phyloP scores from a whole-genome alignment of 2,113 vertebrate species.

The Zosterops borbonicus region DNA sequence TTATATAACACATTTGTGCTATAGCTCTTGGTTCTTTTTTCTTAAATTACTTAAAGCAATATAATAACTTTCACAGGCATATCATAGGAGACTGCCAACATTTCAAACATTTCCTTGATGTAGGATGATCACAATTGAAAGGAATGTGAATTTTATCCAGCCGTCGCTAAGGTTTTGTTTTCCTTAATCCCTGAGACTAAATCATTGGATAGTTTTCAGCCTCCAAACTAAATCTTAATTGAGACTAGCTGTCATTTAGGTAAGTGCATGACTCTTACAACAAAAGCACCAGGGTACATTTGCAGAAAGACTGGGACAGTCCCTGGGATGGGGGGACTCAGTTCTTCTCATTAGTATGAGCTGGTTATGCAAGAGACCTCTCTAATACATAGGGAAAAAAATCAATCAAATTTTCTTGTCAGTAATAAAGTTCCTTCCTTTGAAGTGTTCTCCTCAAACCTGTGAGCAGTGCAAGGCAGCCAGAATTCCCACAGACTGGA shows the following conservation, averaged over 20 bases:
- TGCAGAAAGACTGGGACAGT: background rate
- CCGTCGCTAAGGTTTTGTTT: slow-evolving; percentile 56
- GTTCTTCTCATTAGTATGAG: background rate
- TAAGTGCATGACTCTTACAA: background rate
- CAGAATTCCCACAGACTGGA: background rate
- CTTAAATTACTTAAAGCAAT: slow-evolving; percentile 44
- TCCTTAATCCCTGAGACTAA: slow-evolving; percentile 69
- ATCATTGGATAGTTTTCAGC: slow-evolving; percentile 51
- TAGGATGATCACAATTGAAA: slow-evolving; percentile 72
- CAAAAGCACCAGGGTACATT: background rate
- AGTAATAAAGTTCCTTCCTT: background rate
- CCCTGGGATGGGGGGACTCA: background rate
- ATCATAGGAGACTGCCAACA: slow-evolving; percentile 36
- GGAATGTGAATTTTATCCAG: slow-evolving; percentile 73
- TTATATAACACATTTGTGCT: slow-evolving; percentile 58
- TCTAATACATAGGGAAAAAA: background rate
- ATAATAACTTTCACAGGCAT: slow-evolving; percentile 73
- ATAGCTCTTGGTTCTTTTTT: slow-evolving; percentile 29
- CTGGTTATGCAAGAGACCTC: background rate
- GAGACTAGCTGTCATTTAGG: slow-evolving; percentile 36
- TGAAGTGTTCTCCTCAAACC: background rate
- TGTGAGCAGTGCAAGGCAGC: background rate
- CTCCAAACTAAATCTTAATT: slow-evolving; percentile 64
- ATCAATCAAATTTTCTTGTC: background rate
- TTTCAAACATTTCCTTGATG: slow-evolving; percentile 74